Evolutionary conservation across 2,797 vertebrate genomes (phyloP), one percentile per base, ranked within the genome.

Genomic region (Pogonophryne albipinna): DNA sequence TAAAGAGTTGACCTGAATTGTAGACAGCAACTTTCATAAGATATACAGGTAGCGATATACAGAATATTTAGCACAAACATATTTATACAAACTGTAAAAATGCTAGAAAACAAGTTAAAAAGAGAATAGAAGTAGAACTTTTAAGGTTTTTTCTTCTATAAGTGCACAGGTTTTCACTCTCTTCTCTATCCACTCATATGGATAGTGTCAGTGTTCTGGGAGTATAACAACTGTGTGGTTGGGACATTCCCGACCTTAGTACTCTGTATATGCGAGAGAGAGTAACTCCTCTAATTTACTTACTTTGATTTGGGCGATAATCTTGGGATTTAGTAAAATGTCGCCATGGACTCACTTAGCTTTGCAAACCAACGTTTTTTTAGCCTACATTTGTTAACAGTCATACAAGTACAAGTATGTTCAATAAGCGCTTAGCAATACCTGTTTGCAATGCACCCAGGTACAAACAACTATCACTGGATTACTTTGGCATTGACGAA

Each of bases 401-500:
- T 50, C 17, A 19, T 17, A 6, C 17, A 2, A 5, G 20, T 52
- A 13, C 19, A 52, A 19, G 3, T 12, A 52, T 52, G 19, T 20
- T 2, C 4, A 52, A 20, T 52, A 10, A 50, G 8, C 10, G 27
- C 31, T 42, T 19, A 59, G 57, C 11, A 20, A n/a, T n/a, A n/a
- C n/a, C n/a, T n/a, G n/a, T n/a, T n/a, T 23, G 20, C 20, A 23
- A 23, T 2, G 20, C 20, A 23, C 20, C 23, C 23, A 23, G 23
- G 23, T 23, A 23, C 23, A 23, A 23, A 23, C 23, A 23, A 23
- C 23, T 23, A 23, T 23, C 23, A 23, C 23, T 23, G 52, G 23
- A 58, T 58, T 42, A 59, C 57, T 59, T 19, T 58, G 10, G 17
- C 41, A 41, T 12, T 59, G 16, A 58, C 14, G n/a, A 59, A 42